These are phyloP conservation scores for Myotis myotis DNA, from an alignment of 2,797 vertebrate species.

Conservation along the genomic window DNA sequence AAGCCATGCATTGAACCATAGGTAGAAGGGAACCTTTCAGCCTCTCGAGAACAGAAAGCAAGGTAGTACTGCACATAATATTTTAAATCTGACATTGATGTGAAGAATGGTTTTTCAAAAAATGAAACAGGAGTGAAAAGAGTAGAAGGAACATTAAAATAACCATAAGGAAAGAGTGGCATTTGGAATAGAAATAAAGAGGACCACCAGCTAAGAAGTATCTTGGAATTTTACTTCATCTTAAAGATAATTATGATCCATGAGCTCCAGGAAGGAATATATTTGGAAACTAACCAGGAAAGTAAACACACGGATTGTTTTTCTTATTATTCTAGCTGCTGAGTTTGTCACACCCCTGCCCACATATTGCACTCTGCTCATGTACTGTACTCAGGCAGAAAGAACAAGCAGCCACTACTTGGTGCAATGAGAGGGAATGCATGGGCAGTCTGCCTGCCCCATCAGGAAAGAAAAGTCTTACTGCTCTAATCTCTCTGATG, in stretches of 20 bases:
- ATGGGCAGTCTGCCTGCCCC: neutral
- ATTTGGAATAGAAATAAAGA: neutral
- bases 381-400: neutral
- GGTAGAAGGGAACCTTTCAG: neutral
- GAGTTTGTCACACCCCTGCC: neutral
- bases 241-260: neutral
- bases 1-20: neutral
- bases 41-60: constrained; percentile 8
- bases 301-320: neutral
- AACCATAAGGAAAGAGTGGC: neutral
- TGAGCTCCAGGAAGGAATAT: neutral
- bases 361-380: neutral
- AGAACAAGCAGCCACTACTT: neutral
- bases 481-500: neutral
- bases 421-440: fast-evolving
- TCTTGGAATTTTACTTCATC: constrained; percentile 34
- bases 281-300: neutral
- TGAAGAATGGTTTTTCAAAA: neutral
- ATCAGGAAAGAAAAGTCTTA: neutral
- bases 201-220: neutral
- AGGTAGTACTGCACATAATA: neutral
- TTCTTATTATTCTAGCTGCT: neutral
- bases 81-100: constrained; percentile 27
- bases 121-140: constrained; percentile 12
- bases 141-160: neutral